These are phyloP conservation scores for Epizoanthus ramosus DNA, from an alignment of 92 coral and sea anemone genomes.

Conservation along the genomic window DNA sequence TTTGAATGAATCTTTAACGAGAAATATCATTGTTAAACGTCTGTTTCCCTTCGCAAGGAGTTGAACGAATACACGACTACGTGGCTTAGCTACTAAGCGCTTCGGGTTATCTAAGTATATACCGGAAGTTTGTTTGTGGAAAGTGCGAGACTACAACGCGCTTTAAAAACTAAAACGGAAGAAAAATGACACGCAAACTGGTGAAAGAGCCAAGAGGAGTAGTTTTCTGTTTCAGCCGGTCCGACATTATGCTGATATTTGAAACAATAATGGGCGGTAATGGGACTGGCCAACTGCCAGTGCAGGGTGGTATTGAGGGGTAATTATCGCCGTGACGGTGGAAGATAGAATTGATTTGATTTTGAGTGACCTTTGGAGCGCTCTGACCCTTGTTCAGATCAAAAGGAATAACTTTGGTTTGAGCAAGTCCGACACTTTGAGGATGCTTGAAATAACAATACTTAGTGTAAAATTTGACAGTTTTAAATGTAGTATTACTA, in stretches of 20 bases:
- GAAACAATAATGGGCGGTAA: neutral
- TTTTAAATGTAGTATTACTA: too few species aligned
- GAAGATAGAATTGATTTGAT: too few species aligned
- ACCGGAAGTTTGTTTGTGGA: neutral
- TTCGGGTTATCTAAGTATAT: neutral
- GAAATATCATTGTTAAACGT: neutral
- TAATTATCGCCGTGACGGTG: neutral
- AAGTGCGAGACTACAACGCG: neutral
- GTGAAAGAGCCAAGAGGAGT: neutral
- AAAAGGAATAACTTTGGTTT: too few species aligned
- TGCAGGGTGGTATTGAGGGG: neutral
- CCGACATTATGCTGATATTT: neutral
- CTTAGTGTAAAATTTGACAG: too few species aligned
- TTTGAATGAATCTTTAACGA: neutral
- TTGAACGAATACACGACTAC: neutral
- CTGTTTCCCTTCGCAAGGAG: neutral
- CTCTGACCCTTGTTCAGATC: too few species aligned
- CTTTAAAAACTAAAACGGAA: conserved; percentile 18
- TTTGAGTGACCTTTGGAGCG: too few species aligned
- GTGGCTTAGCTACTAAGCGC: neutral
- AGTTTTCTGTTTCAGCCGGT: conserved; percentile 3
- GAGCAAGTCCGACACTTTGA: too few species aligned
- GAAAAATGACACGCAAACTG: neutral
- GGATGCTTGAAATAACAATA: too few species aligned
- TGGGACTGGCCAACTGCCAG: neutral